Evolutionary conservation across 2,888 invertebrate genomes (phyloP), one percentile per base, ranked within the genome.

Genomic region (Cosmopolites sordidus): DNA sequence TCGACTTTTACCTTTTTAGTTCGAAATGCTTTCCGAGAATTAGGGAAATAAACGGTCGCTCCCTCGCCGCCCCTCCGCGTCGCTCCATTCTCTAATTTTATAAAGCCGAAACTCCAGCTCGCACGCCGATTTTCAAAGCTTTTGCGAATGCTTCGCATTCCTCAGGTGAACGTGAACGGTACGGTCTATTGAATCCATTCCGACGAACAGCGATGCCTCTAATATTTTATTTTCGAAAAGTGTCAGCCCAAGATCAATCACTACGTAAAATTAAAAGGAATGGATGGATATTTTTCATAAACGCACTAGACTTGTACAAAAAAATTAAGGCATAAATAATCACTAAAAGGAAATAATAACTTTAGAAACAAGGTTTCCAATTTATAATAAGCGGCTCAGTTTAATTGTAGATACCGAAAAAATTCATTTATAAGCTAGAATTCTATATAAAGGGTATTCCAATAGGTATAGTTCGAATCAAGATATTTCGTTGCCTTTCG

Each of bases 101-200:
- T 4, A 45, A 37, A 37, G 17, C 37, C 45, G n/a, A 45, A 44
- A 16, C 44, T 44, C 33, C 16, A 2, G 14, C 45, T 11, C 37
- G 37, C 37, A 44, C 33, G 33, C 45, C 37, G 37, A 45, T 45
- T 45, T 22, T 33, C n/a, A 45, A 45, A 45, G 45, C 37, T 37
- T 45, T 37, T 9, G 14, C 22, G 30, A 45, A 50, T 37, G 43
- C 43, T 49, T 22, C 43, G 43, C 52, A 62, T 62, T 61, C 59
- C 56, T 56, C 60, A 58, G 60, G 56, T 58, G 59, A 60, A 62
- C 64, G 37, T 45, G 45, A 45, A 45, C 30, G 45, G 45, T 17
- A 37, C 22, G 22, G 14, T 37, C 37, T 37, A 45, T 45, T 37
- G 45, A 44, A 45, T n/a, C 45, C 4, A 9, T 12, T 5, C 16